phyloP scores from a whole-genome alignment of 2,797 vertebrate species.

The Sebastes matsubarae region DNA sequence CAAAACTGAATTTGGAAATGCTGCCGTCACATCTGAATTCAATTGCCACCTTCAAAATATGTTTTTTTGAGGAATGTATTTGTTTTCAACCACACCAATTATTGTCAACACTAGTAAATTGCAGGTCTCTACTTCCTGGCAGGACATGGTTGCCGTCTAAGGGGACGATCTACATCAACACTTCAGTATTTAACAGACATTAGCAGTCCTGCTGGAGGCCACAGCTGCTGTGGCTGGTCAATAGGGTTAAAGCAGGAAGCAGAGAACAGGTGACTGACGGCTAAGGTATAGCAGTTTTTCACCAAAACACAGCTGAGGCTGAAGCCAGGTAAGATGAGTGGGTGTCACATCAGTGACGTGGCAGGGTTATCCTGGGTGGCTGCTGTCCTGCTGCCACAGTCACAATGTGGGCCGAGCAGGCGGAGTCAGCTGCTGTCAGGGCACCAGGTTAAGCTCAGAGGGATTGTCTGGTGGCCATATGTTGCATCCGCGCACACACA shows the following conservation, averaged over 20 bases:
- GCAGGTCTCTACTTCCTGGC: not conserved
- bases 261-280: not conserved
- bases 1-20: not conserved
- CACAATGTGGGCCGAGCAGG: constrained; percentile 42
- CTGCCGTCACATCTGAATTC: not conserved
- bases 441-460: constrained; percentile 64
- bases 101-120: no score
- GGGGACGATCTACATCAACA: constrained; percentile 11
- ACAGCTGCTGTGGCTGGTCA: constrained; percentile 5
- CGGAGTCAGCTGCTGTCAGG: constrained; percentile 25
- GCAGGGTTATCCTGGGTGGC: not conserved
- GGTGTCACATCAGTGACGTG: constrained; percentile 6
- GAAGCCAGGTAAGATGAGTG: not conserved
- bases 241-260: constrained; percentile 15
- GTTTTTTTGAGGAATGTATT: not conserved
- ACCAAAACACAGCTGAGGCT: not conserved
- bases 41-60: not conserved
- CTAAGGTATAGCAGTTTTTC: not conserved
- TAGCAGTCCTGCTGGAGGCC: not conserved
- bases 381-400: constrained; percentile 22
- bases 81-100: not conserved
- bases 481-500: constrained; percentile 13
- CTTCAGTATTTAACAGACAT: not conserved
- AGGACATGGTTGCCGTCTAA: not conserved
- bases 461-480: constrained; percentile 77